Base-by-base conservation (phyloP, 2,888 invertebrate genomes). In the Lasioglossum vierecki region DNA sequence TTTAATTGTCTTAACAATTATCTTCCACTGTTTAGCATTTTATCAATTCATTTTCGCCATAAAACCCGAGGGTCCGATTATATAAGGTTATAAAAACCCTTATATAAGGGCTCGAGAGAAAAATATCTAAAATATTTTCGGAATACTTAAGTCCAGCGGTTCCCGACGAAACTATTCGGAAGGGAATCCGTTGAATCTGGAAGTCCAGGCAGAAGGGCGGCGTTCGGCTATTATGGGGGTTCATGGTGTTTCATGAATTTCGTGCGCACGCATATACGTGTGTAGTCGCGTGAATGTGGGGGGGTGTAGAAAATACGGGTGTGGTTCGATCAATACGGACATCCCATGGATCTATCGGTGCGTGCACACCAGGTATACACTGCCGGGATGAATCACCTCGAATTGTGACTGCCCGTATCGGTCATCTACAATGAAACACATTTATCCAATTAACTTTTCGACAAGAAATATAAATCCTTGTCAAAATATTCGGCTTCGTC, bases 321-420 rank as follows among this genome's bases (percentile, higher is more conserved):
- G 94, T 94, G 94, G 94, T 94, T 93, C 94, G 94, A 94, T 94
- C 94, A 94, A 94, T 94, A 94, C 94, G 88, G 89, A 92, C 93
- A 93, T 93, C 93, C 93, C 88, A 91, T 91, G 91, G 93, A 94
- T 93, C 93, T 91, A 93, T 93, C 92, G 90, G 89, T 90, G 90
- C 89, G 88, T 91, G 68, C 72, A 88, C 79, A 76, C 66, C 84
- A 63, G 84, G 75, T 85, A 77, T 79, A 77, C 41, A 70, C 53
- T 30, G 49, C 71, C 60, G 71, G 84, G 79, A 73, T 84, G 84
- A 89, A 78, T 89, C 88, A 88, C 80, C 78, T 84, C 46, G 76
- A 78, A 87, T 87, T 79, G 70, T 60, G 60, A 39, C 76, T 49
- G 30, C 63, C 75, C 75, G 13, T 60, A 81, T 70, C 75, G 68